Evolutionary conservation across 2,888 invertebrate genomes (phyloP), one percentile per base, ranked within the genome.

Genomic region (Cephus spinipes): DNA sequence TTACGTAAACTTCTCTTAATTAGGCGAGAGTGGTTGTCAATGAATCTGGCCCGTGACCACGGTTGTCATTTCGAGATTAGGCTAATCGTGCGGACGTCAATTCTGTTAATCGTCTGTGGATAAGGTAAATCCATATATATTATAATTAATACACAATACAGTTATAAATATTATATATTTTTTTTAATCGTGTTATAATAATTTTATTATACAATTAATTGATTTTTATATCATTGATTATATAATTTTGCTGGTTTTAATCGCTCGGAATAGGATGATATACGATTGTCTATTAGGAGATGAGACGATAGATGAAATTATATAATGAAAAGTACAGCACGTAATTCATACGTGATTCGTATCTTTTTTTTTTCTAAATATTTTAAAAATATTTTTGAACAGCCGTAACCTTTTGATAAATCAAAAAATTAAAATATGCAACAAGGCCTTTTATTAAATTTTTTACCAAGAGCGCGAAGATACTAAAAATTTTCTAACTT

Each of bases 1-100:
- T 75, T 79, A 75, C 33, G 68, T 15, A 31, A 76, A 68, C 15
- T 35, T 68, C 40, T 55, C 73, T 55, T 35, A 74, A 55, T 55
- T 55, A 55, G 40, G 40, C 15, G 40, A 15, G 40, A 55, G 40
- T 23, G 40, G 40, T 55, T 23, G 15, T 55, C 40, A 55, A 55
- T 55, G 40, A 55, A 55, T 23, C 40, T 33, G 71, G 15, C 3
- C 31, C 71, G 71, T 71, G 71, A 71, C 71, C 71, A 32, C 33
- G 12, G 4, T 15, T 31, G 33, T 32, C 30, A 71, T 71, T 71
- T 71, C 71, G 71, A 71, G 71, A 71, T 71, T 71, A 32, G 12
- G 71, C 71, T 55, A 55, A 55, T 9, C 40, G 40, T 9, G 40
- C 23, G 6, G 23, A 23, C 23, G 15, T 15, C 4, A 55, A 55